A percentile compares a stretch with the other conserved stretches of the same genome.
Evolutionary conservation across 2,888 invertebrate genomes (phyloP).

Genomic region (Anarsia innoxiella): DNA sequence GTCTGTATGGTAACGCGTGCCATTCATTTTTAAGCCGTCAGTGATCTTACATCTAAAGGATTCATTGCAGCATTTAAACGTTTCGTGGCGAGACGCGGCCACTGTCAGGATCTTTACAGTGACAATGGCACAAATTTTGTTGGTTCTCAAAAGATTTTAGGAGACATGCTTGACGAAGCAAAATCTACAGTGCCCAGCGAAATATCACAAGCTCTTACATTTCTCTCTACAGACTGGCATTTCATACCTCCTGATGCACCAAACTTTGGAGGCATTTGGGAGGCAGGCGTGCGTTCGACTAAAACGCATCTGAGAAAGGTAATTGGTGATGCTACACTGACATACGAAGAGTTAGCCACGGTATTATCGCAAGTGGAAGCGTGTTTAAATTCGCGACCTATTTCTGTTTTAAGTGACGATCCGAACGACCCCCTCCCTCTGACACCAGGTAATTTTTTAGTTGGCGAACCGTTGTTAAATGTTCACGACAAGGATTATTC

Average conservation of each 20-base stretch:
- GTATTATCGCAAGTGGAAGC: conserved; percentile 14
- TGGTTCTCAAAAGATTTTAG: conserved; percentile 5
- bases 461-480: neutral
- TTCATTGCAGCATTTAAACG: conserved; percentile 19
- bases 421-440: conserved; percentile 2
- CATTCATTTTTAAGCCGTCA: conserved; percentile 24
- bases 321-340: conserved; percentile 13
- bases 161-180: conserved; percentile 7
- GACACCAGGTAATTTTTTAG: conserved; percentile 6
- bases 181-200: conserved; percentile 9
- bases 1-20: conserved; percentile 15
- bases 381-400: conserved; percentile 15
- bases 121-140: conserved; percentile 22
- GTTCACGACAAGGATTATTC: too few relatives aligned
- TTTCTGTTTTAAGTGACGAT: conserved; percentile 10
- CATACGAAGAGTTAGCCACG: conserved; percentile 15
- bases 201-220: conserved; percentile 14
- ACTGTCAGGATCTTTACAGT: conserved; percentile 14
- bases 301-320: conserved; percentile 18
- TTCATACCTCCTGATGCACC: conserved; percentile 16
- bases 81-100: conserved; percentile 14
- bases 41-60: conserved; percentile 21
- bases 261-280: conserved; percentile 21
- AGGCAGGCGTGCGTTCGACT: conserved; percentile 16
- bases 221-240: conserved; percentile 15